Conservation (phyloP, 2,797 vertebrate species). For the Mus spretus region DNA sequence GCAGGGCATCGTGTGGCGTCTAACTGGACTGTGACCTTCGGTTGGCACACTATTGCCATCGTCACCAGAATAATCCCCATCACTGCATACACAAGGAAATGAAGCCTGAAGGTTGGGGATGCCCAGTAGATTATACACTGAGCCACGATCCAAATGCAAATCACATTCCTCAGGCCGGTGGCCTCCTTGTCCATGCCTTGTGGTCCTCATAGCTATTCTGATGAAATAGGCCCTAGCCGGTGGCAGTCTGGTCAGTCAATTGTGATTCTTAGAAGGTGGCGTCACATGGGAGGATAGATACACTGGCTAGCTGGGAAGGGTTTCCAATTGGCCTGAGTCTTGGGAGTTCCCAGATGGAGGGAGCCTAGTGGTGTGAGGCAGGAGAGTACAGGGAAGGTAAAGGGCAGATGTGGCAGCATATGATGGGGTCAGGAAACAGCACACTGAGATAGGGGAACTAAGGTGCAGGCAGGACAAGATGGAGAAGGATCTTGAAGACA, state of each 20-base stretch:
- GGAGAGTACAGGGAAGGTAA: not conserved
- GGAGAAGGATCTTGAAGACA: not conserved
- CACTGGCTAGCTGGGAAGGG: not conserved
- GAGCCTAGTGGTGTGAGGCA: not conserved
- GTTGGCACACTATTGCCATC: slow-evolving; percentile 6
- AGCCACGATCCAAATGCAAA: not conserved
- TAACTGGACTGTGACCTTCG: slow-evolving; percentile 50
- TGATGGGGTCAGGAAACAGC: not conserved
- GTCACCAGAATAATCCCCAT: not conserved
- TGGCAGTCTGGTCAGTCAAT: not conserved
- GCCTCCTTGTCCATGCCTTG: not conserved
- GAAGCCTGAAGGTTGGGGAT: slow-evolving; percentile 13
- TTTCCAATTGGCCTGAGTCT: not conserved
- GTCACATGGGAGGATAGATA: not conserved
- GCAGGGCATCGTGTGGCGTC: not conserved
- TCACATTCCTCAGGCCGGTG: not conserved
- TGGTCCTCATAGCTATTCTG: not conserved
- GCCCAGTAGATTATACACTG: not conserved
- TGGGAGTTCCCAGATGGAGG: not conserved
- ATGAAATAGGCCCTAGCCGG: not conserved
- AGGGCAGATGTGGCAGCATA: not conserved
- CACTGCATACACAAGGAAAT: slow-evolving; percentile 18
- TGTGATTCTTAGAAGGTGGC: not conserved
- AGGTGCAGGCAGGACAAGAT: not conserved
- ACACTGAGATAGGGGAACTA: not conserved